A percentile compares a stretch with the other conserved stretches of the same genome.
Evolutionary conservation across 1,140 invertebrate genomes (phyloP).

Genomic region (Helicoverpa armigera): DNA sequence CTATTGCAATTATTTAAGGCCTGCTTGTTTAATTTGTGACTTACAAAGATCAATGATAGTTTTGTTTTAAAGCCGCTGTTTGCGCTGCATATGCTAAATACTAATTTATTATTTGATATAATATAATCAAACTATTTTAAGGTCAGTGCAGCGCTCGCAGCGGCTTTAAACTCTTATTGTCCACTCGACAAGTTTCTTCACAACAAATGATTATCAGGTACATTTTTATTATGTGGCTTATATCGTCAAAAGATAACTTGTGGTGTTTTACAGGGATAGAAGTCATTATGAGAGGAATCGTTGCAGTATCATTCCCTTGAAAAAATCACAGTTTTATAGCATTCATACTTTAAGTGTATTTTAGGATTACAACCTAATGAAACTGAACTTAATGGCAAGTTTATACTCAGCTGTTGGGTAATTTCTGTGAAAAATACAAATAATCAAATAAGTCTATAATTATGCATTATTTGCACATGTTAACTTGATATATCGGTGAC

Average conservation of each 20-base stretch:
- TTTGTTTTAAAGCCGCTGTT: constrained; percentile 31
- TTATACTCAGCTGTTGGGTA: background rate
- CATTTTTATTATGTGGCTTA: constrained; percentile 30
- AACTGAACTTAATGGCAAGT: background rate
- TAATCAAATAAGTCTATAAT: background rate
- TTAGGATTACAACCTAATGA: background rate
- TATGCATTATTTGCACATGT: constrained; percentile 5
- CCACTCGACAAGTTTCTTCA: constrained; percentile 38
- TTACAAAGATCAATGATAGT: constrained; percentile 26
- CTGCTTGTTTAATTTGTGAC: constrained; percentile 45
- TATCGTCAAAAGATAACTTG: constrained; percentile 23
- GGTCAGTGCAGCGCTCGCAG: constrained; percentile 13
- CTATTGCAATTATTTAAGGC: constrained; percentile 43
- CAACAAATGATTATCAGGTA: constrained; percentile 38
- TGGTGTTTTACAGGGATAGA: constrained; percentile 19
- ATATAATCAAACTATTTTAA: constrained; percentile 31
- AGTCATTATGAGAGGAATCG: constrained; percentile 27
- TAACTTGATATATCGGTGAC: constrained; percentile 6
- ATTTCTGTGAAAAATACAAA: background rate
- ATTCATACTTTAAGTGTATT: background rate
- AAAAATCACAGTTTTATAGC: constrained; percentile 40
- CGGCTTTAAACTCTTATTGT: constrained; percentile 25
- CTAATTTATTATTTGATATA: constrained; percentile 7
- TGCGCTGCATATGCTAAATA: constrained; percentile 4
- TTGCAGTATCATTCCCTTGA: constrained; percentile 14